Percentiles rank a stretch among this genome's conserved stretches.
Evolutionary conservation across 2,888 invertebrate species (phyloP).

Genomic region (Iphiclides podalirius): DNA sequence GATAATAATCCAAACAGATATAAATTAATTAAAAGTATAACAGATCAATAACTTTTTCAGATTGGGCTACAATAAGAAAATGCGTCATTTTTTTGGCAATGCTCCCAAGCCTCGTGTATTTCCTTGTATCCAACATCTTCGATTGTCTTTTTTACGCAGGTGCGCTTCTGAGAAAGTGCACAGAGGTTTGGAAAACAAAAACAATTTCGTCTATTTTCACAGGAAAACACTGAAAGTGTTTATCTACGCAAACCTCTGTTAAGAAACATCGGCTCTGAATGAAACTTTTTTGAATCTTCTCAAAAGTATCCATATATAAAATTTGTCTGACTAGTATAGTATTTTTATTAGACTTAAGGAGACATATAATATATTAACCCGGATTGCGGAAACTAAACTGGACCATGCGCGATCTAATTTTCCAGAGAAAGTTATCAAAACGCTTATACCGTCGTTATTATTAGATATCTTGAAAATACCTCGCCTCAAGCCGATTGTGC

Average conservation of each 20-base stretch:
- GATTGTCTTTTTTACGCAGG: slow-evolving; percentile 5
- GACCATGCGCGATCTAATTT: no score
- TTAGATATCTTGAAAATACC: slow-evolving; percentile 44
- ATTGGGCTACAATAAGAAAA: slow-evolving; percentile 1
- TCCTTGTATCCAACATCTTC: slow-evolving; percentile 10
- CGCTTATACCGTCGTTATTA: slow-evolving; percentile 43
- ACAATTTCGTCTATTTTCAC: no score
- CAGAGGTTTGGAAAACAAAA: neutral
- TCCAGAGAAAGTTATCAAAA: slow-evolving; percentile 36
- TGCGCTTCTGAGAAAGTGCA: slow-evolving; percentile 12
- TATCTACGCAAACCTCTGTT: no score
- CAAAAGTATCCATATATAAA: no score
- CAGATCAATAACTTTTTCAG: neutral
- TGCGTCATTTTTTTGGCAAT: slow-evolving; percentile 20
- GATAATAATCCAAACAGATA: neutral
- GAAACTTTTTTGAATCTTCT: no score
- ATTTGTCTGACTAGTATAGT: no score
- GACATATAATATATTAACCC: no score
- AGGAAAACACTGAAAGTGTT: no score
- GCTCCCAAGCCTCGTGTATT: slow-evolving; percentile 9
- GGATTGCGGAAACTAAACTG: no score
- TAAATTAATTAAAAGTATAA: neutral
- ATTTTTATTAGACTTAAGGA: no score
- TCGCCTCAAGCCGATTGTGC: slow-evolving; percentile 51
- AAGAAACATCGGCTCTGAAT: no score